Conservation (phyloP, 2,888 invertebrate genomes). For the Clepsis dumicolana region DNA sequence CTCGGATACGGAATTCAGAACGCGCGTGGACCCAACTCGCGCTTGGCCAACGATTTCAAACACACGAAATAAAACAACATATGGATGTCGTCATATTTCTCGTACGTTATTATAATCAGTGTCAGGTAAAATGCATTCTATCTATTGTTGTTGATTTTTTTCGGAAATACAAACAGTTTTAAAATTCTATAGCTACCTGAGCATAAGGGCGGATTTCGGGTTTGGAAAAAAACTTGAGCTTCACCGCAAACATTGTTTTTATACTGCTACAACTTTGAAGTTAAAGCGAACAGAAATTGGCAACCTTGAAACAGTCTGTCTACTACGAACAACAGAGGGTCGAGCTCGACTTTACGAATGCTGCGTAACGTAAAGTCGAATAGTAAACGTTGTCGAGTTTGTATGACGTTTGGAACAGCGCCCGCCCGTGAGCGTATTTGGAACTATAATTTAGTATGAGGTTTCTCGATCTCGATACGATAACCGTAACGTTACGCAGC, state of each 20-base stretch:
- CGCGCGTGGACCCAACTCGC: constrained; percentile 18
- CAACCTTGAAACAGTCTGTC: no score
- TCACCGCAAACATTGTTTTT: constrained; percentile 86
- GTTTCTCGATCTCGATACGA: no score
- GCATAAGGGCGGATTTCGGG: constrained; percentile 76
- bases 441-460: no score
- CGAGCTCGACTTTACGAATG: no score
- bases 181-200: constrained; percentile 82
- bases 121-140: constrained; percentile 77
- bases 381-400: no score
- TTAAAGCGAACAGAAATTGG: constrained; percentile 56
- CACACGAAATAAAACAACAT: constrained; percentile 71
- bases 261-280: constrained; percentile 62
- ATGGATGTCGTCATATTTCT: constrained; percentile 81
- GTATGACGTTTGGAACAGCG: no score
- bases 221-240: constrained; percentile 76
- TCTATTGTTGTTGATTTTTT: constrained; percentile 75
- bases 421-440: no score
- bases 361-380: no score
- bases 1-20: constrained; percentile 17
- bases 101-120: constrained; percentile 80
- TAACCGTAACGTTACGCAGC: no score
- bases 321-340: no score
- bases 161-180: constrained; percentile 83
- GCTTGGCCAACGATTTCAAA: constrained; percentile 41